A percentile compares a stretch with the other conserved stretches of the same genome.
These are phyloP conservation scores for Oedothorax gibbosus DNA, from an alignment of 1,140 invertebrate species.

Conservation along the genomic window DNA sequence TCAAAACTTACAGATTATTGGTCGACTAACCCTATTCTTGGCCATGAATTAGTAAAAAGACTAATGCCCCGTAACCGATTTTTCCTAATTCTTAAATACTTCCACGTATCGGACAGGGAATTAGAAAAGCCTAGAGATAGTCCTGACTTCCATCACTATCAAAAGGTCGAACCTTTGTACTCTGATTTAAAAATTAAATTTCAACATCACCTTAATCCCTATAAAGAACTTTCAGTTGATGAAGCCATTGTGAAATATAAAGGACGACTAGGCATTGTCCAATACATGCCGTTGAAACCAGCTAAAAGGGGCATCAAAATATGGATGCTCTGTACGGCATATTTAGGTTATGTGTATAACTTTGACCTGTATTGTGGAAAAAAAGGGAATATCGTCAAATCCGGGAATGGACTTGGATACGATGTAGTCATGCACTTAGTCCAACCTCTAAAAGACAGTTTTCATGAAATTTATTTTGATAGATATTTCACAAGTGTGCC, in stretches of 20 bases:
- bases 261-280: neutral
- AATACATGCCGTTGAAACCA: constrained; percentile 10
- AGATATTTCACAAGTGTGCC: constrained; percentile 2
- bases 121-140: neutral
- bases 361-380: constrained; percentile 9
- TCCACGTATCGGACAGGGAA: constrained; percentile 10
- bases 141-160: neutral
- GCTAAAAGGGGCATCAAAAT: constrained; percentile 4
- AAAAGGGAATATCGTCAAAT: neutral
- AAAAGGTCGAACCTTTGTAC: constrained; percentile 28
- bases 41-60: constrained; percentile 2
- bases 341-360: constrained; percentile 4
- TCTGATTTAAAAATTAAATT: neutral
- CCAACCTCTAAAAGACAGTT: neutral
- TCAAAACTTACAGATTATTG: neutral
- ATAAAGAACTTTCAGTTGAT: neutral
- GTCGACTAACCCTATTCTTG: neutral
- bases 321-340: constrained; percentile 6
- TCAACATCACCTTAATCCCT: neutral
- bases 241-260: constrained; percentile 34
- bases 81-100: neutral
- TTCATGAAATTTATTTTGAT: constrained; percentile 18
- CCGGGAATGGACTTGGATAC: neutral
- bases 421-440: constrained; percentile 8
- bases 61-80: neutral